phyloP scores from a whole-genome alignment of 2,888 invertebrate species.

The Gryllus longicercus region DNA sequence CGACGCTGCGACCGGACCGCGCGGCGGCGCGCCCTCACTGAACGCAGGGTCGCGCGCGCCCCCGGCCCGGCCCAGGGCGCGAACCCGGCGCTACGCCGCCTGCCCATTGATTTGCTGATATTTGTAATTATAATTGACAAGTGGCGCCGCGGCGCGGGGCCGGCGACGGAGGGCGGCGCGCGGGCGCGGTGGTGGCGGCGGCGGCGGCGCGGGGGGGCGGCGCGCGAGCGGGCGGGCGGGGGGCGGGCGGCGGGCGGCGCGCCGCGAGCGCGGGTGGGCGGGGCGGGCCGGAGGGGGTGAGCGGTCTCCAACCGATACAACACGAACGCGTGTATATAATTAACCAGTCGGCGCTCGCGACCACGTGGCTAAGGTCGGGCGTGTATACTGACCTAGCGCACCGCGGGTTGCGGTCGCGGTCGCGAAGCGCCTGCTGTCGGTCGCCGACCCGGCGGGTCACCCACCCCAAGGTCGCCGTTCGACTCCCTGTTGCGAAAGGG shows the following conservation, averaged over 20 bases:
- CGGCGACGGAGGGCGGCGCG: neutral
- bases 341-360: neutral
- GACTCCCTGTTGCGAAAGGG: neutral
- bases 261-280: neutral
- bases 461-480: too few relatives aligned
- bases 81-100: neutral
- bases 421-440: neutral
- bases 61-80: conserved; percentile 2
- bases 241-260: conserved; percentile 11
- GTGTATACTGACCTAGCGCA: neutral
- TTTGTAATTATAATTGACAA: conserved; percentile 17
- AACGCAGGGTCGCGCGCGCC: neutral
- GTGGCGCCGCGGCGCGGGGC: neutral
- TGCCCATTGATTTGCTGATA: conserved; percentile 11
- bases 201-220: neutral
- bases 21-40: conserved; percentile 1
- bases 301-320: conserved; percentile 11
- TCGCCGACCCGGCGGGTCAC: too few relatives aligned
- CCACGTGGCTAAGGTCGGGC: conserved; percentile 3
- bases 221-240: neutral
- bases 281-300: conserved; percentile 10
- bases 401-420: neutral
- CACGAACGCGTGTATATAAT: conserved; percentile 11
- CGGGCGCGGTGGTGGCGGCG: neutral
- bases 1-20: neutral